phyloP scores from a whole-genome alignment of 2,797 vertebrate genomes.

The Malurus splendens region DNA sequence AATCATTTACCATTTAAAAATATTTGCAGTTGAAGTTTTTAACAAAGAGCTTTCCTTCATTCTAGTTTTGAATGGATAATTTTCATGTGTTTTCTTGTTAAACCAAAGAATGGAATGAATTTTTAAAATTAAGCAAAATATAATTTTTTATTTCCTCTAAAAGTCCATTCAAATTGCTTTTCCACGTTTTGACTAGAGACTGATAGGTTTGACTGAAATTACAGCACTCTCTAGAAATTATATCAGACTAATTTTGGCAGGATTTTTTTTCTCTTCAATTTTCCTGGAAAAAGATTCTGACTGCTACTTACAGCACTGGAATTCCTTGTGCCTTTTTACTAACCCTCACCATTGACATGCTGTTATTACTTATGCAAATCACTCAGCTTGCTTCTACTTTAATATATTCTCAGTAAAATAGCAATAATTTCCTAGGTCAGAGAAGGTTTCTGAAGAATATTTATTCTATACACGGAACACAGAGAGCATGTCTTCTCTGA shows the following conservation, averaged over 20 bases:
- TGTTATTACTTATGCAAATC: slow-evolving; percentile 51
- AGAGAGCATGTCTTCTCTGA: not conserved
- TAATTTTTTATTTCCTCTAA: not conserved
- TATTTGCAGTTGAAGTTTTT: not conserved
- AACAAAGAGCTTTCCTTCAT: not conserved
- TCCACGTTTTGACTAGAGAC: not conserved
- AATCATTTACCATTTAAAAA: not conserved
- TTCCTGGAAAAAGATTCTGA: not conserved
- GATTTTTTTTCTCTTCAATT: not conserved
- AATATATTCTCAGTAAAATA: slow-evolving; percentile 28
- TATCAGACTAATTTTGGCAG: not conserved
- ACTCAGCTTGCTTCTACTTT: not conserved
- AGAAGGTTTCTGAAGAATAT: not conserved
- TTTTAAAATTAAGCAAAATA: not conserved
- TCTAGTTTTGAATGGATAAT: not conserved
- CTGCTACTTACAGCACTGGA: not conserved
- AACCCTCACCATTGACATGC: not conserved
- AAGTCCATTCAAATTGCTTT: not conserved
- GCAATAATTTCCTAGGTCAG: slow-evolving; percentile 18
- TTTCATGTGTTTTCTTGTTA: not conserved
- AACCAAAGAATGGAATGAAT: not conserved
- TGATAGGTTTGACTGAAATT: not conserved
- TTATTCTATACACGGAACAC: not conserved
- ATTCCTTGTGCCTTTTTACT: slow-evolving; percentile 1
- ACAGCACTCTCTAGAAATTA: not conserved